Conservation (phyloP, 1,140 invertebrate genomes). For the Musca vetustissima region DNA sequence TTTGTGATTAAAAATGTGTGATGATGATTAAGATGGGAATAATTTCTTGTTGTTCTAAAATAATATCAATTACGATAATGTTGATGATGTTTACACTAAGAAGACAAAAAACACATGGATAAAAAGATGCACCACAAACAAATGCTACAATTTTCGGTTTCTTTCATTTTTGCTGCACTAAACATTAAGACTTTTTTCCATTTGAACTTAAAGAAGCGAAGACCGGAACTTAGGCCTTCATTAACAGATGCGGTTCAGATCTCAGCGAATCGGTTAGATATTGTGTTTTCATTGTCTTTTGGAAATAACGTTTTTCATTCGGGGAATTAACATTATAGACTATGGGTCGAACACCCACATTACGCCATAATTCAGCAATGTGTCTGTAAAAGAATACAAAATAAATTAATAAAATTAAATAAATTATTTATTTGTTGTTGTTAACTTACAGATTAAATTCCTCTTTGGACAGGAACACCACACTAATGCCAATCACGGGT, state of each 20-base stretch:
- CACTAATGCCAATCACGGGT: conserved; percentile 53
- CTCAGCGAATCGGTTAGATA: conserved; percentile 54
- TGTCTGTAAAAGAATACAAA: conserved; percentile 39
- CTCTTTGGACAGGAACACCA: conserved; percentile 53
- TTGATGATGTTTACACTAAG: neutral
- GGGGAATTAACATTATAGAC: conserved; percentile 56
- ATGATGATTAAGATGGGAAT: too few species aligned
- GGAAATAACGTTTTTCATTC: conserved; percentile 55
- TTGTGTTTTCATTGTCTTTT: conserved; percentile 54
- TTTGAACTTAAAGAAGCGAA: neutral
- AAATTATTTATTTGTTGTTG: neutral
- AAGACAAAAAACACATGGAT: conserved; percentile 12
- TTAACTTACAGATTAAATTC: conserved; percentile 51
- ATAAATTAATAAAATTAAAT: conserved; percentile 4
- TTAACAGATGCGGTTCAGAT: conserved; percentile 52
- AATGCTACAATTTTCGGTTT: too few species aligned
- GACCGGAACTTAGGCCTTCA: conserved; percentile 40
- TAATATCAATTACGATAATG: neutral
- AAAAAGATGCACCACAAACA: neutral
- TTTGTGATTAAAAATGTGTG: too few species aligned
- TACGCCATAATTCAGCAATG: conserved; percentile 52
- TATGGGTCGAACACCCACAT: conserved; percentile 52
- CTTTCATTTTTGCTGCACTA: too few species aligned
- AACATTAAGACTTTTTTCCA: neutral
- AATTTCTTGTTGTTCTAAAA: neutral